phyloP scores from a whole-genome alignment of 1,140 invertebrate genomes.

The Amphibalanus amphitrite region DNA sequence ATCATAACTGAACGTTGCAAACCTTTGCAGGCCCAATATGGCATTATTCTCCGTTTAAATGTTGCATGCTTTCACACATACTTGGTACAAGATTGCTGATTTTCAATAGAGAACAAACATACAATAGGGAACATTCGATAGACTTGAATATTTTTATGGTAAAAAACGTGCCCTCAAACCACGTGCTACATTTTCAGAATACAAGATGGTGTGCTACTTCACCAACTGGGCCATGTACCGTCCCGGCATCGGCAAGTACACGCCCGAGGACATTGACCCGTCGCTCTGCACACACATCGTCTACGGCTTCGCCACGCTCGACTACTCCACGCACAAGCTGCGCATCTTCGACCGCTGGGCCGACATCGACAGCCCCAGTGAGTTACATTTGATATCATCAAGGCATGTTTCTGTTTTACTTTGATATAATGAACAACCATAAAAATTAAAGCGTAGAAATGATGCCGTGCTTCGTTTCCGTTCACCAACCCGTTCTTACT shows the following conservation, averaged over 20 bases:
- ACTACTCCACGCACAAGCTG: slow-evolving; percentile 19
- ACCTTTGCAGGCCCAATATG: too few species aligned
- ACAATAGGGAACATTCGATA: too few species aligned
- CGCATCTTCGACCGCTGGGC: slow-evolving; percentile 22
- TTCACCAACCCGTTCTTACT: not conserved
- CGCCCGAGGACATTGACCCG: slow-evolving; percentile 25
- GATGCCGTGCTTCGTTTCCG: not conserved
- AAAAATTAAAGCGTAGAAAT: not conserved
- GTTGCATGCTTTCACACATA: too few species aligned
- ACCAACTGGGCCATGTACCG: slow-evolving; percentile 29
- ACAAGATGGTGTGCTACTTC: slow-evolving; percentile 36
- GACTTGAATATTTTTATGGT: too few species aligned
- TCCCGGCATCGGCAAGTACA: slow-evolving; percentile 25
- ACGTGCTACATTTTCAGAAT: too few species aligned
- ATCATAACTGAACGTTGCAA: too few species aligned
- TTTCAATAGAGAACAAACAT: too few species aligned
- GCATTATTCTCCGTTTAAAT: too few species aligned
- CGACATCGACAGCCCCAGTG: slow-evolving; percentile 21
- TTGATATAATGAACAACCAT: not conserved
- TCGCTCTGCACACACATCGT: slow-evolving; percentile 31
- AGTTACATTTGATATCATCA: too few species aligned
- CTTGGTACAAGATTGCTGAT: too few species aligned
- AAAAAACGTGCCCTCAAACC: too few species aligned
- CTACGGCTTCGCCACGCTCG: slow-evolving; percentile 29
- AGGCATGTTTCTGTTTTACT: too few species aligned